Evolutionary conservation across 2,797 vertebrate species (phyloP), one percentile per base, ranked within the genome.

Genomic region (Sebastes oblongus): DNA sequence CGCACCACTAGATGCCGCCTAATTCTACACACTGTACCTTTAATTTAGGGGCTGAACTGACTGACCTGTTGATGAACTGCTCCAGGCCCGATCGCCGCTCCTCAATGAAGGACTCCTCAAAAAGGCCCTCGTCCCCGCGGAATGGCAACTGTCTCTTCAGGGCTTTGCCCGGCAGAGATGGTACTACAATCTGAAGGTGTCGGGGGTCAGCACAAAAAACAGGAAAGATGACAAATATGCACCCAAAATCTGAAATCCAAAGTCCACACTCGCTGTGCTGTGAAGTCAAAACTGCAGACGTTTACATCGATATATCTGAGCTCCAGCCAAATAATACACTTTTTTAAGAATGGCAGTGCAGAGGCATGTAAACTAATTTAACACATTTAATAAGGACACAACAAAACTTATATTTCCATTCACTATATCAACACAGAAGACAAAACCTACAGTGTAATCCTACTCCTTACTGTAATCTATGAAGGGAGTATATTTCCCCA

Each of bases 31-130:
- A 46, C 42, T 46, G 42, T 8, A 18, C 42, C 42, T 46, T 46
- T 8, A 4, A 30, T 60, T 46, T 13, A 22, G 8, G 34, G 34
- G 20, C 1, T 32, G 30, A 54, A 54, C 18, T 54, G 60, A 24
- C 87, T 46, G 94, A 99, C 98, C 97, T 99, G 97, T 99, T 99
- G 94, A 99, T 99, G 96, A 99, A 99, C 94, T 99, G 98, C 95
- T 99, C 98, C 75, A 99, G 95, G 83, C 98, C 98, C 52, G 94
- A 94, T 93, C 97, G 96, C 86, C 98, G 96, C 94, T 99, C 98
- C 93, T 99, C 98, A 27, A 99, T 98, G 92, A 99, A 99, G 29
- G 96, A 97, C 83, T 99, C 98, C 69, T 99, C 98, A 91, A 99
- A 99, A 93, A 99, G 98, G 74, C 98, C 98, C 86, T 98, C 98